Evolutionary conservation across 2,888 invertebrate genomes (phyloP), one percentile per base, ranked within the genome.

Genomic region (Uloborus plumipes): DNA sequence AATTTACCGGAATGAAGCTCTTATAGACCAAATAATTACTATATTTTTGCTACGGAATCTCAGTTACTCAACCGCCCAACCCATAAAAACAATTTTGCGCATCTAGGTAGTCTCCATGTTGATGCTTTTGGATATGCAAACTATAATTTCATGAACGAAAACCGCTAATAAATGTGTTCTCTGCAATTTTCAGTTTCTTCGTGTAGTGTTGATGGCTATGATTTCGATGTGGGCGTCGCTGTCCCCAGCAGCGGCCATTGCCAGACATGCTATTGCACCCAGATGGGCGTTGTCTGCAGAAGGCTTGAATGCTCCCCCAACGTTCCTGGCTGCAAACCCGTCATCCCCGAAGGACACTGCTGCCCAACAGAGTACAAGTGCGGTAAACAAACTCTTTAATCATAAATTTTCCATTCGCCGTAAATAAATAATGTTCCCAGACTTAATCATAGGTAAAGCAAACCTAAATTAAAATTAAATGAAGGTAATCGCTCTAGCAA

Each of bases 321-420:
- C 0, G 90, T 94, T 77, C 91, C 92, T 85, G 94, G 94, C 71
- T 96, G 95, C 89, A 90, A 90, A 65, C 95, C 95, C 0, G 92
- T 95, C 70, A 91, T 94, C 71, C 92, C 92, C 70, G 91, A 92
- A 58, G 94, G 94, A 2, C 93, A 94, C 88, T 95, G 95, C 89
- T 95, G 95, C 88, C 94, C 95, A 11, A 93, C 94, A 71, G 94
- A 94, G 88, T 95, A 95, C 89, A 93, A 93, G 87, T 95, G 95
- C 88, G 92, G 93, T 91, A 90, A 18, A 62, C n/a, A 26, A 13
- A 15, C 61, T 62, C 15, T 18, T 62, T 22, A 20, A 31, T 62
- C 31, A 0, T 13, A 11, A 62, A 39, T 39, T 39, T 39, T 26
- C 3, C 7, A 7, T 39, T 39, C 58, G n/a, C 1, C 2, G 20